A percentile compares a stretch with the other conserved stretches of the same genome.
Conservation (phyloP, 2,797 vertebrate species). For the Siniperca obscura region DNA sequence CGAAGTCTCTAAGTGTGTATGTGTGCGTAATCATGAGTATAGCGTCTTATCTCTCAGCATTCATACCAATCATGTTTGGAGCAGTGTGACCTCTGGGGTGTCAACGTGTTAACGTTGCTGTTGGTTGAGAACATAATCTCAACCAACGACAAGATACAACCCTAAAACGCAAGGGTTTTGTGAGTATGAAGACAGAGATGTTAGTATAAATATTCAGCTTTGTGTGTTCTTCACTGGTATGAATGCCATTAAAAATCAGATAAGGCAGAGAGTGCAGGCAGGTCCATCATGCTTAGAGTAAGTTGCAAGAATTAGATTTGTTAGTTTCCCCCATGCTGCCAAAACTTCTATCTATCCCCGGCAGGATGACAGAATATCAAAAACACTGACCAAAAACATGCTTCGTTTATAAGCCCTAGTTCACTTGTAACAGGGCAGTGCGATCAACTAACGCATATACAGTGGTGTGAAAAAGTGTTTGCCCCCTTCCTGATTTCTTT, state of each 20-base stretch:
- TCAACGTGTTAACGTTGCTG: not conserved
- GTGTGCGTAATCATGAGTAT: not conserved
- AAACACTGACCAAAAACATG: not conserved
- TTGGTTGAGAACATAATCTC: slow-evolving; percentile 8
- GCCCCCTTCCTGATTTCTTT: too few species aligned
- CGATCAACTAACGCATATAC: not conserved
- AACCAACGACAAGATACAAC: not conserved
- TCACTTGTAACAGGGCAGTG: not conserved
- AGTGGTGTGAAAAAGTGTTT: too few species aligned
- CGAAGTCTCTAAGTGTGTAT: not conserved
- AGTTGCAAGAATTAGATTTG: slow-evolving; percentile 18
- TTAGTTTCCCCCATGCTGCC: not conserved
- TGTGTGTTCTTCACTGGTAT: slow-evolving; percentile 26
- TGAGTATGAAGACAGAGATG: not conserved
- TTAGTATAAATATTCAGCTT: slow-evolving; percentile 1
- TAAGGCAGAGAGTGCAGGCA: not conserved
- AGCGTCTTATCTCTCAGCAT: slow-evolving; percentile 38
- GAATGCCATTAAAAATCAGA: slow-evolving; percentile 25
- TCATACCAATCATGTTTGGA: slow-evolving; percentile 34
- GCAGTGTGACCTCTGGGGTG: slow-evolving; percentile 36
- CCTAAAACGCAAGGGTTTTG: not conserved
- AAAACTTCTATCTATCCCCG: slow-evolving; percentile 14
- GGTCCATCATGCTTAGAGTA: slow-evolving; percentile 18
- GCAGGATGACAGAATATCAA: slow-evolving; percentile 14
- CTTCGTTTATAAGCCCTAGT: slow-evolving; percentile 14